Percentiles rank a stretch among this genome's conserved stretches.
These are phyloP conservation scores for Geotrypetes seraphini DNA, from an alignment of 2,797 vertebrate genomes.

Conservation along the genomic window DNA sequence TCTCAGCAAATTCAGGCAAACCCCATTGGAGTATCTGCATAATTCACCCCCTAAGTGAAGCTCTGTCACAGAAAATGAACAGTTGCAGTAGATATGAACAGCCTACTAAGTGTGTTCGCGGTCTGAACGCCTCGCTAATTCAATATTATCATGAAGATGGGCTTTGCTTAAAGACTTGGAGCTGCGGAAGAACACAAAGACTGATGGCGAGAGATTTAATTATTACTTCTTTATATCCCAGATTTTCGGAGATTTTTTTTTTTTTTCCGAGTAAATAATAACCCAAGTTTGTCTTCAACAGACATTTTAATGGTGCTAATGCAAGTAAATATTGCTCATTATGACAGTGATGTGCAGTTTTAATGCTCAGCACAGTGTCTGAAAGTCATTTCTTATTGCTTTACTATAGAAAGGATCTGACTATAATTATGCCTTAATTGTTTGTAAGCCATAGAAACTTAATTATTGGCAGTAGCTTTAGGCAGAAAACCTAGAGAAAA, in stretches of 20 bases:
- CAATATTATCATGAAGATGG: constrained; percentile 50
- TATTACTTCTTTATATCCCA: constrained; percentile 53
- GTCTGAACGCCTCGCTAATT: constrained; percentile 57
- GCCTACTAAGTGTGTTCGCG: constrained; percentile 46
- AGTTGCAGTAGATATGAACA: constrained; percentile 33
- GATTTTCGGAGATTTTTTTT: constrained; percentile 44
- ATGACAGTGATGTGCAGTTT: constrained; percentile 55
- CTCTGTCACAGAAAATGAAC: constrained; percentile 14
- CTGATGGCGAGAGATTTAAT: constrained; percentile 56
- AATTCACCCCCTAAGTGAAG: constrained; percentile 11
- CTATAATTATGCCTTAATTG: constrained; percentile 71
- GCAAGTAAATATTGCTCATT: constrained; percentile 69
- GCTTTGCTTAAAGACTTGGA: constrained; percentile 50
- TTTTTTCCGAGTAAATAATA: constrained; percentile 59
- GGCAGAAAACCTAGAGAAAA: too few relatives aligned
- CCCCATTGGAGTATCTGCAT: too few relatives aligned
- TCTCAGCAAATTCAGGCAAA: too few relatives aligned
- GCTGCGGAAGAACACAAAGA: constrained; percentile 56
- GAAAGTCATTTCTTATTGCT: constrained; percentile 64
- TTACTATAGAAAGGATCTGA: constrained; percentile 61
- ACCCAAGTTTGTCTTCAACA: constrained; percentile 64
- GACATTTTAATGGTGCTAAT: constrained; percentile 60
- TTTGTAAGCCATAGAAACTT: constrained; percentile 66
- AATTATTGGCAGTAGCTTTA: too few relatives aligned
- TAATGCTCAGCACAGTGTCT: constrained; percentile 57